Conservation (phyloP, 2,888 invertebrate species). For the Emesis furor region DNA sequence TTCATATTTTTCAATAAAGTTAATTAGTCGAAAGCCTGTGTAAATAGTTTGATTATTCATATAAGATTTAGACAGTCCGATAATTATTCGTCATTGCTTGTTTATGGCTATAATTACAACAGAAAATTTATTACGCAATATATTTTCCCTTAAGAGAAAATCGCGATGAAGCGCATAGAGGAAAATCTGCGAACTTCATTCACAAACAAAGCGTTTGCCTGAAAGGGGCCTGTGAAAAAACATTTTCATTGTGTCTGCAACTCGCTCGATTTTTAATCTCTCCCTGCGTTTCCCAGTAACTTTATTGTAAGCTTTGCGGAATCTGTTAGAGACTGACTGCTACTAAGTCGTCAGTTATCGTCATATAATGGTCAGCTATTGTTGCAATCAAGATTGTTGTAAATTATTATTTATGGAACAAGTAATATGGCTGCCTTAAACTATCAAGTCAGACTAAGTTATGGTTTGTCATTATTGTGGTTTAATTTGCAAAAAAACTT, state of each 20-base stretch:
- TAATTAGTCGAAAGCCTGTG: too few relatives aligned
- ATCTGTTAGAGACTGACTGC: constrained; percentile 81
- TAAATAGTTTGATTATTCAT: too few relatives aligned
- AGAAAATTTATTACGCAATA: constrained; percentile 87
- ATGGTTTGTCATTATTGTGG: too few relatives aligned
- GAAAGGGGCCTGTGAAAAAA: constrained; percentile 90
- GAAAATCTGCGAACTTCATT: constrained; percentile 89
- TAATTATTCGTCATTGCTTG: constrained; percentile 27
- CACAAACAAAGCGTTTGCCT: constrained; percentile 89
- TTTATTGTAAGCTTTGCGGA: constrained; percentile 87
- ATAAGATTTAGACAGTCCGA: too few relatives aligned
- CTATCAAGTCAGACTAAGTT: too few relatives aligned
- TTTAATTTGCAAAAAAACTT: too few relatives aligned
- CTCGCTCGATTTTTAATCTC: constrained; percentile 91
- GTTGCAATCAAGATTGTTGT: constrained; percentile 42
- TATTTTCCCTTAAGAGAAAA: constrained; percentile 83
- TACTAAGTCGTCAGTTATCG: constrained; percentile 81
- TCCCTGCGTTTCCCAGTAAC: constrained; percentile 85
- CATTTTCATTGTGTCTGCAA: constrained; percentile 90
- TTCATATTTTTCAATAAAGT: too few relatives aligned
- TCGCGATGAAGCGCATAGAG: constrained; percentile 87
- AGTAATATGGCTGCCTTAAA: too few relatives aligned
- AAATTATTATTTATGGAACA: not conserved
- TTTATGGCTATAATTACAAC: constrained; percentile 79
- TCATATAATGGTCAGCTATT: constrained; percentile 47